A percentile compares a stretch with the other conserved stretches of the same genome.
Conservation (phyloP, 2,113 vertebrate species). For the Aldabrachelys gigantea region DNA sequence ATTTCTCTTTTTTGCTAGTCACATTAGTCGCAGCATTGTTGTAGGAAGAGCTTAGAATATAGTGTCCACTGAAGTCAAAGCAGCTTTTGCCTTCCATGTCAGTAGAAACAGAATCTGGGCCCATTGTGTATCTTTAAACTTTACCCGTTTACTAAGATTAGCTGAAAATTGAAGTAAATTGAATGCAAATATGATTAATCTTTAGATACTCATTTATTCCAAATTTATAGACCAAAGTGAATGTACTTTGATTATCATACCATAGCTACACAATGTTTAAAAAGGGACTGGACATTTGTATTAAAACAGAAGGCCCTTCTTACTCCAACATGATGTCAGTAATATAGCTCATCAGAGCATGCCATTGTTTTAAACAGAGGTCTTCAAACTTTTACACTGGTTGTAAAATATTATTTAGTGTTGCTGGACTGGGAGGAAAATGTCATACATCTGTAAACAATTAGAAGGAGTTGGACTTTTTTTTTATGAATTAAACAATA, state of each 20-base stretch:
- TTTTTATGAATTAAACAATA: slow-evolving; percentile 85
- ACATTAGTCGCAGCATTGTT: not conserved
- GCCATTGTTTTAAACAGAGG: slow-evolving; percentile 77
- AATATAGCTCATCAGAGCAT: slow-evolving; percentile 72
- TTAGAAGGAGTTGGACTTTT: slow-evolving; percentile 80
- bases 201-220: slow-evolving; percentile 28
- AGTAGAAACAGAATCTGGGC: not conserved
- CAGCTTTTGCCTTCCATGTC: not conserved
- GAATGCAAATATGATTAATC: slow-evolving; percentile 37
- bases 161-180: slow-evolving; percentile 28
- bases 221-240: slow-evolving; percentile 26
- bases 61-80: accelerated
- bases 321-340: slow-evolving; percentile 73
- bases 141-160: slow-evolving; percentile 31
- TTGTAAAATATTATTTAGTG: slow-evolving; percentile 82
- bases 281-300: slow-evolving; percentile 67
- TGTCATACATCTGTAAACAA: slow-evolving; percentile 85
- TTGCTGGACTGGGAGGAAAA: slow-evolving; percentile 82
- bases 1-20: not conserved
- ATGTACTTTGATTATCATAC: slow-evolving; percentile 15
- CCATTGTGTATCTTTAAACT: not conserved
- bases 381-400: slow-evolving; percentile 75
- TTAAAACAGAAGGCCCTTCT: slow-evolving; percentile 76
- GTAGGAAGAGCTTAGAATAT: not conserved
- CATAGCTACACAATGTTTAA: slow-evolving; percentile 3